phyloP scores from a whole-genome alignment of 2,113 vertebrate genomes.

The Alectura lathami region DNA sequence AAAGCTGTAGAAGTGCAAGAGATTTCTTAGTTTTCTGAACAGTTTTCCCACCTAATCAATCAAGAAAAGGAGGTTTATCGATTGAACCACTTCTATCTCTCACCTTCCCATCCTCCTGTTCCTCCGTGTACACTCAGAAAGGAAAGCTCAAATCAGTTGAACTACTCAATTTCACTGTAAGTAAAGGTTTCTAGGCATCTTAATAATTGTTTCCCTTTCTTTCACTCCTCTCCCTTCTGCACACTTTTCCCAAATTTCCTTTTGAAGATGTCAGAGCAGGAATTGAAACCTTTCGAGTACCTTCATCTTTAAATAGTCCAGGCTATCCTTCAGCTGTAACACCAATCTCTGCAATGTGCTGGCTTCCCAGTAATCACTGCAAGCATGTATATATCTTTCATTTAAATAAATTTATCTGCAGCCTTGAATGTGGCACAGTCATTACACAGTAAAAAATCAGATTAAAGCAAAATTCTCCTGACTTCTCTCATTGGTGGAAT shows the following conservation, averaged over 20 bases:
- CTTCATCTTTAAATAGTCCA: background rate
- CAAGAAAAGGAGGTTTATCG: background rate
- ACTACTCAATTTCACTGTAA: background rate
- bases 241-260: background rate
- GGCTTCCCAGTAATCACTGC: background rate
- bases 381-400: background rate
- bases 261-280: background rate
- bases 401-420: background rate
- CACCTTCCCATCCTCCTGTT: background rate
- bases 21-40: background rate
- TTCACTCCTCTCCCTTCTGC: background rate
- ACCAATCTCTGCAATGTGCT: background rate
- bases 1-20: background rate
- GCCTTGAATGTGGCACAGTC: background rate
- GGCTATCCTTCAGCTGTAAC: background rate
- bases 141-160: background rate
- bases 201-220: background rate
- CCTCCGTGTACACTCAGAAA: background rate
- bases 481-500: background rate
- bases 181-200: background rate
- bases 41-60: background rate
- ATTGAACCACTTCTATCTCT: background rate
- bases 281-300: background rate
- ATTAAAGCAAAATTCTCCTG: background rate
- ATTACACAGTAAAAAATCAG: background rate